Base-by-base conservation (phyloP, 2,113 vertebrate species). In the Nothoprocta perdicaria region DNA sequence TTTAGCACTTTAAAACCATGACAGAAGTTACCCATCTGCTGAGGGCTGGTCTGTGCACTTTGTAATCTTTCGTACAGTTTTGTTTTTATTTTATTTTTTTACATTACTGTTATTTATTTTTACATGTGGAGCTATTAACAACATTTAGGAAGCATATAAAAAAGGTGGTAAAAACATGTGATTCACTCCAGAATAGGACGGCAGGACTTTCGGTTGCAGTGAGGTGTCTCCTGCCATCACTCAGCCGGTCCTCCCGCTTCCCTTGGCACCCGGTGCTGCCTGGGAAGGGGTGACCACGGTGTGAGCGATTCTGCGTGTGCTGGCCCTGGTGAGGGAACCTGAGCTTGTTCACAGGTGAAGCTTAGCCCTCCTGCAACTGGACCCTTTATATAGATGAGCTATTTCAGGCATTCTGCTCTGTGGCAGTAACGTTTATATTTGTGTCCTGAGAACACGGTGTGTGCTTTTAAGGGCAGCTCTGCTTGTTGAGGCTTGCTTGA, bases 251-350 rank as follows among this genome's bases (percentile, higher is more conserved):
- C 35, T 38, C 35, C 35, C 35, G 35, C 35, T 38, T 38, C 35
- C 35, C 35, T 8, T 38, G 35, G 35, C 35, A 38, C 35, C 35
- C 35, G 35, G 35, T 38, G 35, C 35, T 38, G 35, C 35, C 35
- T 38, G 35, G 35, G 35, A 38, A 38, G 35, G 35, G 35, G 35
- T 38, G 35, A 38, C 35, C 35, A 38, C 35, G 53, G 78, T 89
- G 79, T 89, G 79, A 82, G 23, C 85, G 74, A 84, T 71, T 74
- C 84, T 22, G 45, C 75, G 78, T 92, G 86, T 94, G 81, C 65
- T 43, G 89, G 86, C 74, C 31, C 68, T 68, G 31, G 31, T 65
- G 84, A 43, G 23, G 15, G 55, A 83, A 60, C 60, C 43, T 63
- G 21, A 33, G 2, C 52, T 73, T 80, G 46, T 14, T 76, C 75